Evolutionary conservation across 2,797 vertebrate species (phyloP).

Genomic region (Cossypha dichroa): DNA sequence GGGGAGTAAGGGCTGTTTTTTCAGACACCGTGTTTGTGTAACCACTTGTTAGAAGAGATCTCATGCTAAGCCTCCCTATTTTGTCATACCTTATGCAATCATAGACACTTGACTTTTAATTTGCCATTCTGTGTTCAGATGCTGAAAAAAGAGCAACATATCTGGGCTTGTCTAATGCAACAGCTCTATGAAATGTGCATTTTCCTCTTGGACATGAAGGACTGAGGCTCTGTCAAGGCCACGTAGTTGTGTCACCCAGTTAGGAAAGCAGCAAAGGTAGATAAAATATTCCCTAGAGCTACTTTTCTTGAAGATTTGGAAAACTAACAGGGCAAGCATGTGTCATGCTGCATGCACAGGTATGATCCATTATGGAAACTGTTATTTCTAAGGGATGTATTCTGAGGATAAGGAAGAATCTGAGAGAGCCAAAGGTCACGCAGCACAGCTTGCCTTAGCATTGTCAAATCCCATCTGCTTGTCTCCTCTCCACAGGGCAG

Average conservation of each 20-base stretch:
- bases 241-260: neutral
- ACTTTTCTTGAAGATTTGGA: neutral
- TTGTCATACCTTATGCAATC: neutral
- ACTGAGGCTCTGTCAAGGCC: neutral
- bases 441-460: conserved; percentile 13
- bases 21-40: neutral
- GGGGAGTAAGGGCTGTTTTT: neutral
- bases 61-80: neutral
- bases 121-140: neutral
- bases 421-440: conserved; percentile 64
- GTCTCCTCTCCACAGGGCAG: conserved; percentile 68
- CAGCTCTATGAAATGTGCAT: neutral
- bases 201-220: neutral
- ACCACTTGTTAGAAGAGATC: neutral
- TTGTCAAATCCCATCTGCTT: conserved; percentile 76
- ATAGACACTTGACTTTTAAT: neutral
- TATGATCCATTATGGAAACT: neutral
- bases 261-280: neutral
- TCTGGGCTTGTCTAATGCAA: neutral
- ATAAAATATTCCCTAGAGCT: neutral
- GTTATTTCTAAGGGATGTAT: neutral
- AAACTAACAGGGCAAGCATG: neutral
- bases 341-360: neutral
- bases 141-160: neutral
- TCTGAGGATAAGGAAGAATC: conserved; percentile 10